Evolutionary conservation across 2,797 vertebrate species (phyloP).

Genomic region (Lerista edwardsae): DNA sequence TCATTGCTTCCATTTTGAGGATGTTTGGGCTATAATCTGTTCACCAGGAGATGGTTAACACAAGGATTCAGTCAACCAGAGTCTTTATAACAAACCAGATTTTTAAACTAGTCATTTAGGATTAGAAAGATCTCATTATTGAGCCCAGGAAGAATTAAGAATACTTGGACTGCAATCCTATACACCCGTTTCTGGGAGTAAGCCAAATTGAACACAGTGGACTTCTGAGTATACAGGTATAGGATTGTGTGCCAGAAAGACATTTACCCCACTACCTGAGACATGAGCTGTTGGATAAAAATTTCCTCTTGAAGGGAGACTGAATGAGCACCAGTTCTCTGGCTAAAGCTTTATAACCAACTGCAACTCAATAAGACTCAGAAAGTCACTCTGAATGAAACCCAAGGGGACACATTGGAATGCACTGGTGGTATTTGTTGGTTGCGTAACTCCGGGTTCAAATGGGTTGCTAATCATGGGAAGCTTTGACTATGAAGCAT

Average conservation of each 20-base stretch:
- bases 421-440: neutral
- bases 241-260: neutral
- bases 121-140: conserved; percentile 2
- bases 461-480: neutral
- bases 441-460: neutral
- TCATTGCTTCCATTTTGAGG: neutral
- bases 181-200: too few species aligned
- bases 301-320: neutral
- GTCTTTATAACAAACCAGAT: neutral
- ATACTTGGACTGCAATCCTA: neutral
- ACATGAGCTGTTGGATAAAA: neutral
- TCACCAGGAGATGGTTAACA: neutral
- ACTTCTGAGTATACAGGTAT: too few species aligned
- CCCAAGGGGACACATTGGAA: neutral
- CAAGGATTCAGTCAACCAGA: neutral
- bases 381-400: neutral
- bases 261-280: neutral
- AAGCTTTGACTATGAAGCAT: accelerated
- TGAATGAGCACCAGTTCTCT: neutral
- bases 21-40: neutral
- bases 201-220: too few species aligned
- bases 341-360: neutral
- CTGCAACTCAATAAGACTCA: neutral
- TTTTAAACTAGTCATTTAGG: neutral
- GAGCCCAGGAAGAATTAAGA: neutral